Evolutionary conservation across 2,797 vertebrate genomes (phyloP).

Genomic region (Ctenopoma kingsleyae): DNA sequence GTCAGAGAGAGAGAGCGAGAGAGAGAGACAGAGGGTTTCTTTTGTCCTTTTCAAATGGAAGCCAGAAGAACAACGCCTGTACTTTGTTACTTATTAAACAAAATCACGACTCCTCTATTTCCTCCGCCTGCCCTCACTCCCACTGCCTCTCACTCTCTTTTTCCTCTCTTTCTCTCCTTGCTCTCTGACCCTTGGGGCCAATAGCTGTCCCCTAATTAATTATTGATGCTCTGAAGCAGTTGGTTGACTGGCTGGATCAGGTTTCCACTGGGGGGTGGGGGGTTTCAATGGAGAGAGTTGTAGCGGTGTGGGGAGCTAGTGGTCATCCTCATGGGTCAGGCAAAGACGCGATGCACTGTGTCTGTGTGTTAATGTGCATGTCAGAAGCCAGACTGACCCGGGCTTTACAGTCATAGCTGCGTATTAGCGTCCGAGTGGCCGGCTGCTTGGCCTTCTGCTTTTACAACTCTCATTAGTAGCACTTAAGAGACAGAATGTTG

Average conservation of each 20-base stretch:
- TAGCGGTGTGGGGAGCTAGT: slow-evolving; percentile 67
- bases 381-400: slow-evolving; percentile 56
- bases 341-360: slow-evolving; percentile 38
- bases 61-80: slow-evolving; percentile 76
- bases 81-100: slow-evolving; percentile 85
- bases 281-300: slow-evolving; percentile 76
- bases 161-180: slow-evolving; percentile 49
- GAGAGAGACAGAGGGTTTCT: slow-evolving; percentile 13
- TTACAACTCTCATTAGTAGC: slow-evolving; percentile 61
- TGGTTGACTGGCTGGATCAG: slow-evolving; percentile 81
- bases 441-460: slow-evolving; percentile 44
- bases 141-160: slow-evolving; percentile 27
- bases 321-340: slow-evolving; percentile 69
- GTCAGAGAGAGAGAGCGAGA: slow-evolving; percentile 13
- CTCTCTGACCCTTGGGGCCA: slow-evolving; percentile 86
- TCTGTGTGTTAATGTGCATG: slow-evolving; percentile 21
- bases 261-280: slow-evolving; percentile 75
- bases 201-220: slow-evolving; percentile 91
- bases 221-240: slow-evolving; percentile 90
- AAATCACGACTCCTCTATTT: slow-evolving; percentile 73
- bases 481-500: slow-evolving; percentile 55
- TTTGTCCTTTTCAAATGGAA: slow-evolving; percentile 60
- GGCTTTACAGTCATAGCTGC: slow-evolving; percentile 46
- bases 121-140: slow-evolving; percentile 31
- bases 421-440: slow-evolving; percentile 37